Conservation (phyloP, 1,140 invertebrate species). For the Pseudobourletiella spinata region DNA sequence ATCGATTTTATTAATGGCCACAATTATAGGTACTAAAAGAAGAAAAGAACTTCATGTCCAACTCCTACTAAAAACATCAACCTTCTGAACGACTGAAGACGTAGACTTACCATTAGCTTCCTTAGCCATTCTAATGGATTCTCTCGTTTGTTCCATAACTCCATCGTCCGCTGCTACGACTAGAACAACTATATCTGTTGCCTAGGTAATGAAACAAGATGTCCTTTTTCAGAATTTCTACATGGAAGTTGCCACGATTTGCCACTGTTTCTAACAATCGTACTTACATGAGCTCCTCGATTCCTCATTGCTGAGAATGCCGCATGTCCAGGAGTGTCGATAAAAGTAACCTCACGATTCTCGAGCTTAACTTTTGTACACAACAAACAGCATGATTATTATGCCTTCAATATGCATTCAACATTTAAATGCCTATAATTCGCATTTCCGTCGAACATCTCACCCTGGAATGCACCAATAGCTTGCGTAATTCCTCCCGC, state of each 20-base stretch:
- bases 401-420: neutral
- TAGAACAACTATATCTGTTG: slow-evolving; percentile 89
- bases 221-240: neutral
- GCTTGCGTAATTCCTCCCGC: slow-evolving; percentile 99
- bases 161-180: slow-evolving; percentile 99
- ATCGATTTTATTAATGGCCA: slow-evolving; percentile 99
- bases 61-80: no score
- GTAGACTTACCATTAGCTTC: slow-evolving; percentile 55
- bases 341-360: slow-evolving; percentile 61
- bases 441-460: no score
- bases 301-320: slow-evolving; percentile 87
- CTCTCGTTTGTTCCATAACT: slow-evolving; percentile 92
- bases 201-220: slow-evolving; percentile 32
- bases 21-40: slow-evolving; percentile 79
- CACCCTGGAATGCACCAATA: slow-evolving; percentile 86
- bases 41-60: neutral
- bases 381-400: neutral
- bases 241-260: no score
- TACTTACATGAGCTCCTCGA: slow-evolving; percentile 68
- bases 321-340: slow-evolving; percentile 99
- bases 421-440: no score
- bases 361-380: slow-evolving; percentile 39
- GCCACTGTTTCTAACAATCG: no score
- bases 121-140: slow-evolving; percentile 67
- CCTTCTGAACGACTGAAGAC: no score